Evolutionary conservation across 35 echinoderm and acorn worm genomes (phyloP), one percentile per base, ranked within the genome.

Genomic region (Apostichopus parvimensis): DNA sequence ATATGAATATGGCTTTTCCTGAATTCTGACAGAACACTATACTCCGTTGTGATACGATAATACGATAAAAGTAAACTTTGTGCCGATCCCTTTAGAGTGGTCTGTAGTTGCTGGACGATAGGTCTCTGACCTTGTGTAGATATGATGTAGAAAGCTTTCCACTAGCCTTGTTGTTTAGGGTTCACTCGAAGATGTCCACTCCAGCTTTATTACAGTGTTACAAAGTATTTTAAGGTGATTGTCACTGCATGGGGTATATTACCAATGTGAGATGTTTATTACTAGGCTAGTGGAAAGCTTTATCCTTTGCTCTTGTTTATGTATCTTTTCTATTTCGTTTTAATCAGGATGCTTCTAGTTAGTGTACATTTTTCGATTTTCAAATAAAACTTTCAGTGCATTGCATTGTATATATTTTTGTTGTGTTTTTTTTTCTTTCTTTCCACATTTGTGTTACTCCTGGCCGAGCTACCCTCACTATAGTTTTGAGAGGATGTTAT

Each of bases 311-410:
- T 88, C 68, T 72, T 88, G 86, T 88, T 88, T 64, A 88, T 88
- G 86, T 88, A 88, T 88, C 62, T 88, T 88, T 21, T 88, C 60
- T 23, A 22, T 88, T 66, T 87, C 64, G 85, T 87, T 88, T 88
- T 88, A 88, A 88, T 88, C 86, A 88, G 86, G 86, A 88, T 88
- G 86, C 86, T 88, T 82, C 62, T 88, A 88, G 86, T 88, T 88
- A 88, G 86, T 88, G 86, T 88, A 88, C 86, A 88, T 88, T 88
- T 88, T 66, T 17, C 18, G 21, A 28, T 88, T 88, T 88, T 88
- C 53, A 88, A 88, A 88, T 88, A 88, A 88, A 88, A 88, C 6
- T 18, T 28, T 88, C 28, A 64, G 86, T 88, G 86, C 86, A 23
- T 88, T 71, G 86, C 86, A 60, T 64, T 73, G 86, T 54, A 88